Evolutionary conservation across 2,113 vertebrate species (phyloP).

Genomic region (Passer montanus): DNA sequence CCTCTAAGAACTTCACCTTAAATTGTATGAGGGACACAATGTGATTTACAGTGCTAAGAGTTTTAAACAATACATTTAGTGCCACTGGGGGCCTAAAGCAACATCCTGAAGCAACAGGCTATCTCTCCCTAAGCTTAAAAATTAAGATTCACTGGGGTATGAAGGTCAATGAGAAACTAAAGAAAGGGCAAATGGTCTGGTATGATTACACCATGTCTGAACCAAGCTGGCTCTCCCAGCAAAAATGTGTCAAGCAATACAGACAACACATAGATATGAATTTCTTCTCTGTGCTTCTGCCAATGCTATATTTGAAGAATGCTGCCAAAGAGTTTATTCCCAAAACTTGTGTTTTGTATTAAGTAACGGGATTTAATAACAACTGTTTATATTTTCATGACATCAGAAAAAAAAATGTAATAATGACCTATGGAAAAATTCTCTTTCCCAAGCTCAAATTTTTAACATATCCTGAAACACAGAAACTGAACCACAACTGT

Average conservation of each 20-base stretch:
- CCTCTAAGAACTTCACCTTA: background rate
- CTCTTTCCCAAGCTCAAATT: background rate
- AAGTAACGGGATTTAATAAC: slow-evolving; percentile 36
- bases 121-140: background rate
- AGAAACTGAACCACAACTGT: background rate
- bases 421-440: slow-evolving; percentile 14
- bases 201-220: slow-evolving; percentile 67
- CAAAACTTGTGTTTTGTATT: slow-evolving; percentile 23
- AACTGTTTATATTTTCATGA: slow-evolving; percentile 21
- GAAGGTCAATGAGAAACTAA: slow-evolving; percentile 55
- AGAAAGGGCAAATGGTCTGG: slow-evolving; percentile 26
- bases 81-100: background rate
- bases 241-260: slow-evolving; percentile 48
- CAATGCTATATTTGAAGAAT: slow-evolving; percentile 72
- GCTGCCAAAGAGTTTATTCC: background rate
- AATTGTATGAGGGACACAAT: background rate
- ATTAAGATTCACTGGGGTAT: slow-evolving; percentile 25
- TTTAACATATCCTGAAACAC: background rate
- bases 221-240: slow-evolving; percentile 13
- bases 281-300: slow-evolving; percentile 29
- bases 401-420: background rate
- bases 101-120: slow-evolving; percentile 4
- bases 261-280: slow-evolving; percentile 58
- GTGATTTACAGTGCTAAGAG: slow-evolving; percentile 13
- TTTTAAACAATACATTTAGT: slow-evolving; percentile 26